Base-by-base conservation (phyloP, 2,888 invertebrate genomes). In the Choreutis nemorana region DNA sequence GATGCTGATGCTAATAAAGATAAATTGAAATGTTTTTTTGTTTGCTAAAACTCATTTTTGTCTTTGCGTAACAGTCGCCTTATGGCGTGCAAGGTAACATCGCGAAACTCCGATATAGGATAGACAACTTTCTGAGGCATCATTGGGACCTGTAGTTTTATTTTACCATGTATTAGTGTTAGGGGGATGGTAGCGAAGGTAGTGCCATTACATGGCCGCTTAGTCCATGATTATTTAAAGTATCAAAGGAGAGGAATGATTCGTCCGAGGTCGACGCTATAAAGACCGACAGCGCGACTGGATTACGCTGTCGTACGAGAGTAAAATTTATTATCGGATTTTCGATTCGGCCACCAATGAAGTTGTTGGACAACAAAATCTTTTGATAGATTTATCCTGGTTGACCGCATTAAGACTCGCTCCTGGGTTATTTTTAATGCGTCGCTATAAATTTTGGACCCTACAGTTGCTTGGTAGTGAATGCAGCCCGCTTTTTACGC, bases 301-400 rank as follows among this genome's bases (percentile, higher is more conserved):
- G 77, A 72, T 78, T 77, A 77, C 73, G 63, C 73, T 73, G 77
- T 77, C 77, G 72, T 68, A 64, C 68, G 73, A 72, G 73, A 75
- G 75, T 75, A 65, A 73, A 75, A 78, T 78, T 78, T 78, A 78
- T 78, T 73, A 72, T 77, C 67, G 73, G 77, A 77, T 77, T 78
- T 75, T 75, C 75, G 73, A 72, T 73, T 73, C 71, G 77, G 75
- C 77, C 77, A 78, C 77, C 77, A 75, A 78, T 78, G 77, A 77
- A 73, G 77, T 73, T 77, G 77, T 78, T 71, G 72, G 73, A 75
- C 75, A 72, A 75, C 75, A 75, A 75, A 78, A 75, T 78, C 77
- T 77, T 75, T 72, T 78, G 77, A 77, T 78, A 77, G 75, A 78
- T 77, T 75, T 75, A 77, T 78, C 75, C 75, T 64, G 66, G 68